Base-by-base conservation (phyloP, 2,888 invertebrate genomes). In the Meta bourneti region DNA sequence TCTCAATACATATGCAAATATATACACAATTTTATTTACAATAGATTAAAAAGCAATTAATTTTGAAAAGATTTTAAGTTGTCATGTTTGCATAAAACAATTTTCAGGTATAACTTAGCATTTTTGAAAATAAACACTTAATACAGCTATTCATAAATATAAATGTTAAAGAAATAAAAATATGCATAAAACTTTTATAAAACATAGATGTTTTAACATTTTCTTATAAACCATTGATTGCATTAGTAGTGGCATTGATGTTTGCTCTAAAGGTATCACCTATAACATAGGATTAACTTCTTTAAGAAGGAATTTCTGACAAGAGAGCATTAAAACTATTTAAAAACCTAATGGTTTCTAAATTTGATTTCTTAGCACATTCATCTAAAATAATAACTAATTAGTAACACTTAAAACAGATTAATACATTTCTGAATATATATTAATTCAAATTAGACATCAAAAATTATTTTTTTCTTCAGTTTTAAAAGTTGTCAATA, bases 21-120 rank as follows among this genome's bases (percentile, higher is more conserved):
- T 84, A 84, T 84, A 54, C 61, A 84, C 75, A 79, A 75, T 51
- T 82, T 69, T 83, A 84, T 84, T 84, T 84, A 84, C 84, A 84
- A 13, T 48, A n/a, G 20, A 75, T 34, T 34, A 48, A 75, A 75
- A 8, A 9, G 48, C 74, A 34, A 20, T 48, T 13, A 34, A 20
- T 48, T 13, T 75, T 75, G 9, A 49, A 75, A 8, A 75, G 7
- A 75, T 75, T 48, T 13, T 48, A 80, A 19, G 7, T 7, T 80
- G 2, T 48, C 78, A 19, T 51, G 6, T 11, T 34, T 77, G 8
- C 48, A 77, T n/a, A n/a, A n/a, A n/a, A n/a, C n/a, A n/a, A n/a
- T n/a, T n/a, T n/a, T n/a, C n/a, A n/a, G n/a, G n/a, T n/a, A 5
- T 34, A 49, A 75, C 11, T 13, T 13, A 75, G 4, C n/a, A 34